Evolutionary conservation across 2,888 invertebrate species (phyloP), one percentile per base, ranked within the genome.

Genomic region (Anodontia alba): DNA sequence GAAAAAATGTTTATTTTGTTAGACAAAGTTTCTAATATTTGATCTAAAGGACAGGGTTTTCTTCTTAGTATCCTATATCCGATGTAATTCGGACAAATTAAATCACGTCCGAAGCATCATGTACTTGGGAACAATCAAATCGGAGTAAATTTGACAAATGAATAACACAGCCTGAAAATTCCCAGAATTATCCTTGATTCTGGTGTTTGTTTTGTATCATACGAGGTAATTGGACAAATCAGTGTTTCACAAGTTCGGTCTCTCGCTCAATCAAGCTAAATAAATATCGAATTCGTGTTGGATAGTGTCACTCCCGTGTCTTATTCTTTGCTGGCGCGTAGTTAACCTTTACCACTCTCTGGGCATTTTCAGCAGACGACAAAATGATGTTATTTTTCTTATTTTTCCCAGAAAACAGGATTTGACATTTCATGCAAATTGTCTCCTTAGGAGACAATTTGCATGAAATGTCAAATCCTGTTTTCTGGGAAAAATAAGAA

Each of bases 101-200:
- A 66, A 72, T 66, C 66, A 29, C 42, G n/a, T 12, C n/a, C 68
- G 10, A 66, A 29, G 46, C 15, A 29, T 26, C 33, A n/a, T 42
- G 54, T 26, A 73, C 51, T 42, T 62, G 69, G 38, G 38, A 29
- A 31, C 33, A 62, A 77, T 75, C 75, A 75, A 71, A 72, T 72
- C 54, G 62, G 51, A 23, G 51, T 68, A 73, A 83, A 83, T 74
- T 70, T 80, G 83, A 80, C 83, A 83, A 83, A 77, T 83, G 79
- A 77, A 76, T 76, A 83, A 80, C 77, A 71, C 72, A 23, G 36
- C 23, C 38, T 51, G 42, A 46, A 71, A 76, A 74, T 57, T 67
- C 57, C 20, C 54, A 74, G 49, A 67, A 68, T 80, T 69, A 57
- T 74, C 68, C 29, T 70, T 68, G 68, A 77, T 80, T 79, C 71